phyloP scores from a whole-genome alignment of 2,888 invertebrate species.

The Anaspis maculata region DNA sequence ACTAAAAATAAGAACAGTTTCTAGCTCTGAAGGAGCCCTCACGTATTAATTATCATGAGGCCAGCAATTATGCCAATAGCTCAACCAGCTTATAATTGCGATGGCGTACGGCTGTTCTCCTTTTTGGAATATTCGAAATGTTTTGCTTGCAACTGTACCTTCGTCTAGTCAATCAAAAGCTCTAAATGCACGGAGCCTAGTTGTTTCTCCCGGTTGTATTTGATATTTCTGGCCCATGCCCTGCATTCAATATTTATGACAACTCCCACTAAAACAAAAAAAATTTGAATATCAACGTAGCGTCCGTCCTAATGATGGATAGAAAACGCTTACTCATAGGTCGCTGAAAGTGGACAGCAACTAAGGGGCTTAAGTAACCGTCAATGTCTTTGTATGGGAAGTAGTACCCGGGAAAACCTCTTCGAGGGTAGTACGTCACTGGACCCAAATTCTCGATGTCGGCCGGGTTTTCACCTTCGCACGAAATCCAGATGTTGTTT shows the following conservation, averaged over 20 bases:
- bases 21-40: too few species aligned
- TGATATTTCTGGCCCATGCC: slow-evolving; percentile 82
- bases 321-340: slow-evolving; percentile 68
- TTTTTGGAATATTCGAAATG: too few species aligned
- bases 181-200: slow-evolving; percentile 61
- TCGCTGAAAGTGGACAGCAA: slow-evolving; percentile 76
- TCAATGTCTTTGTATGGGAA: slow-evolving; percentile 82
- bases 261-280: slow-evolving; percentile 44
- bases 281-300: slow-evolving; percentile 2
- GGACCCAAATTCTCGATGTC: slow-evolving; percentile 88
- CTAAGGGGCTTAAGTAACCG: slow-evolving; percentile 83
- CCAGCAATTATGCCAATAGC: too few species aligned
- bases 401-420: slow-evolving; percentile 83
- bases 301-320: too few species aligned
- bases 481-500: slow-evolving; percentile 85
- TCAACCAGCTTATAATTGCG: too few species aligned
- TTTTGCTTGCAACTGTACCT: too few species aligned
- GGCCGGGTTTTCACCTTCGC: slow-evolving; percentile 88
- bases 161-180: slow-evolving; percentile 49
- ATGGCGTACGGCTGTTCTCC: too few species aligned
- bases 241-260: slow-evolving; percentile 75
- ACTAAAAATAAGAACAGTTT: too few species aligned
- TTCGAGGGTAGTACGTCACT: slow-evolving; percentile 63
- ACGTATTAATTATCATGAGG: too few species aligned
- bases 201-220: slow-evolving; percentile 54